These are phyloP conservation scores for Cheilosia soror DNA, from an alignment of 2,888 invertebrate species.

Conservation along the genomic window DNA sequence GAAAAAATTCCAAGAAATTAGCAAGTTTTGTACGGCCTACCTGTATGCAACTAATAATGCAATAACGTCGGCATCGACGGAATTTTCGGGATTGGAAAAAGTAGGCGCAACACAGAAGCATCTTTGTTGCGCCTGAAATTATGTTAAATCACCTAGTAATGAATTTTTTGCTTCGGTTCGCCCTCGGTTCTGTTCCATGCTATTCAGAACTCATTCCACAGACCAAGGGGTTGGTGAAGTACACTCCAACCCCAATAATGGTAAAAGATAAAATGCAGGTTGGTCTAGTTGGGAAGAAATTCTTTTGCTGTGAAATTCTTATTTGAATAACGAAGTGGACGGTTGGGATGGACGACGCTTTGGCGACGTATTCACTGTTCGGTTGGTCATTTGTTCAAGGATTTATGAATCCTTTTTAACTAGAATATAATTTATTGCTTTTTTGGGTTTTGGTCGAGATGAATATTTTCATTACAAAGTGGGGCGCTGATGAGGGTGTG, in stretches of 20 bases:
- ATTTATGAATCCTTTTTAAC: conserved; percentile 83
- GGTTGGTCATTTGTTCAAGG: conserved; percentile 81
- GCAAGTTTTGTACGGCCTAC: no score
- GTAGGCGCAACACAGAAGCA: no score
- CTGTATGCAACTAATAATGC: no score
- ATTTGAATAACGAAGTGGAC: conserved; percentile 78
- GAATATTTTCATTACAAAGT: conserved; percentile 61
- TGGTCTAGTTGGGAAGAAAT: conserved; percentile 44
- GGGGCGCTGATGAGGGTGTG: conserved; percentile 20
- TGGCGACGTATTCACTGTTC: conserved; percentile 53
- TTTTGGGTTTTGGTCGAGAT: conserved; percentile 63
- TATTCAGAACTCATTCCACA: conserved; percentile 19
- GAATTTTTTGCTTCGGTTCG: conserved; percentile 36
- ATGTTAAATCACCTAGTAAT: conserved; percentile 63
- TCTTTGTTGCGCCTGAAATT: conserved; percentile 56
- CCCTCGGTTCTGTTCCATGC: conserved; percentile 47
- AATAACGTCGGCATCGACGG: no score
- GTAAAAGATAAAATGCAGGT: conserved; percentile 38
- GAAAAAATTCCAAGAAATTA: no score
- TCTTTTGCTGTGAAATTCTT: conserved; percentile 74
- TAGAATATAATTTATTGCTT: conserved; percentile 81
- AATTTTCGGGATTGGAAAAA: no score
- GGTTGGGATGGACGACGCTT: conserved; percentile 21
- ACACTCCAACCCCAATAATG: not conserved
- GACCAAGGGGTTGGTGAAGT: conserved; percentile 11